Evolutionary conservation across 2,888 invertebrate genomes (phyloP).

Genomic region (Acleris laterana): DNA sequence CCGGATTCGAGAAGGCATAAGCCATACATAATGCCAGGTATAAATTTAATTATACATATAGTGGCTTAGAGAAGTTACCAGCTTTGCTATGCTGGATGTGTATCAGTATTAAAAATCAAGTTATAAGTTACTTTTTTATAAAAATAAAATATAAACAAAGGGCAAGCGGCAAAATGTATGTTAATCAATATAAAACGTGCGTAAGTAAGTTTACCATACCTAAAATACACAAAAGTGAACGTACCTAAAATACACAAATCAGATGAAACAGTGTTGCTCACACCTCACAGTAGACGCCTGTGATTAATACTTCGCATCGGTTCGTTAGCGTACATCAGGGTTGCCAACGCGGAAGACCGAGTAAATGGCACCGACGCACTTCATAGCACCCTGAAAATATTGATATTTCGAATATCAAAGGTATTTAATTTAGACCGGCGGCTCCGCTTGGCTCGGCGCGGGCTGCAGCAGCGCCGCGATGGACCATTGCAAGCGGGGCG

Average conservation of each 20-base stretch:
- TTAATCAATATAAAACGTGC: no score
- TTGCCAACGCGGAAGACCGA: slow-evolving; percentile 77
- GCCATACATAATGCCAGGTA: no score
- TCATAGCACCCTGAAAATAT: slow-evolving; percentile 78
- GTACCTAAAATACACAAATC: slow-evolving; percentile 17
- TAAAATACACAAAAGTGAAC: neutral
- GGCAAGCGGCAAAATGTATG: no score
- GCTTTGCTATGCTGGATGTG: no score
- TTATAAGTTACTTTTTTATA: no score
- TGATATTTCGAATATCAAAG: slow-evolving; percentile 82
- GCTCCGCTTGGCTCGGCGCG: slow-evolving; percentile 63
- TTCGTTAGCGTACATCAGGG: slow-evolving; percentile 65
- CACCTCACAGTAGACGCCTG: slow-evolving; percentile 42
- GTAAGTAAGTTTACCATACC: neutral
- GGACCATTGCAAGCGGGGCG: slow-evolving; percentile 78
- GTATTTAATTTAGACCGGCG: slow-evolving; percentile 76
- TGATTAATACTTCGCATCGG: slow-evolving; percentile 44
- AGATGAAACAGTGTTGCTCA: slow-evolving; percentile 43
- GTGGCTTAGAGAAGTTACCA: no score
- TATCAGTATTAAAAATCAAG: no score
- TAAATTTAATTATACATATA: no score
- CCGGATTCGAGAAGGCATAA: no score
- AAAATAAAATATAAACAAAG: no score
- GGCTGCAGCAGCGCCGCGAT: slow-evolving; percentile 60
- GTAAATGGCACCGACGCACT: slow-evolving; percentile 66